phyloP scores from a whole-genome alignment of 1,140 invertebrate species.

The Pogonognathellus flavescens region DNA sequence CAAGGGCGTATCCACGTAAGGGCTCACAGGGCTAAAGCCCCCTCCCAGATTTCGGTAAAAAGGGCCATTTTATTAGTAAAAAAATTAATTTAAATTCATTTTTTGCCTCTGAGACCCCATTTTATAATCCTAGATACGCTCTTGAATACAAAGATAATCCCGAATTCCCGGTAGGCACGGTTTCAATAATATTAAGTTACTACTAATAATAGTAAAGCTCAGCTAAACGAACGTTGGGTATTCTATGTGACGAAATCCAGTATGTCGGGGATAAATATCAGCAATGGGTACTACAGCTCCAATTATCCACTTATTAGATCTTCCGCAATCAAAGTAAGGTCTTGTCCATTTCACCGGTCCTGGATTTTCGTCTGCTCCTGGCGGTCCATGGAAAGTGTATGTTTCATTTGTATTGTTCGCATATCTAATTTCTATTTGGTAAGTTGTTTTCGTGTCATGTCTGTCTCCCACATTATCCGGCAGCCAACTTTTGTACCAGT shows the following conservation, averaged over 20 bases:
- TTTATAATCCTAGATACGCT: no score
- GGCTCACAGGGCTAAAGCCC: no score
- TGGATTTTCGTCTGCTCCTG: conserved; percentile 85
- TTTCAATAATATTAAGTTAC: no score
- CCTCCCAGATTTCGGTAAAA: no score
- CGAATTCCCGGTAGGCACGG: no score
- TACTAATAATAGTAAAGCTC: conserved; percentile 35
- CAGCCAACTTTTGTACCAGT: conserved; percentile 88
- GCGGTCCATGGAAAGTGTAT: conserved; percentile 94
- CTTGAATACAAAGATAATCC: no score
- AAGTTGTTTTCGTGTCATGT: conserved; percentile 94
- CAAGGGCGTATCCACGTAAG: no score
- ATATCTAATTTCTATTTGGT: conserved; percentile 87
- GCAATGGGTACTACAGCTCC: conserved; percentile 93
- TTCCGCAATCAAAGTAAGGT: conserved; percentile 96
- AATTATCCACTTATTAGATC: conserved; percentile 96
- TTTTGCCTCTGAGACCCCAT: no score
- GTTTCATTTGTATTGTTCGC: conserved; percentile 96
- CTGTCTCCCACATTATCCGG: conserved; percentile 85
- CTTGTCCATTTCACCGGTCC: conserved; percentile 93
- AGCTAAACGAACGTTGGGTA: conserved; percentile 81
- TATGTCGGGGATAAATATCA: conserved; percentile 95
- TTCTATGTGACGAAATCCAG: conserved; percentile 93
- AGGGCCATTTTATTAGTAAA: no score
- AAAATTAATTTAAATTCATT: no score